These are phyloP conservation scores for Chrysomela aeneicollis DNA, from an alignment of 2,888 invertebrate species.

Conservation along the genomic window DNA sequence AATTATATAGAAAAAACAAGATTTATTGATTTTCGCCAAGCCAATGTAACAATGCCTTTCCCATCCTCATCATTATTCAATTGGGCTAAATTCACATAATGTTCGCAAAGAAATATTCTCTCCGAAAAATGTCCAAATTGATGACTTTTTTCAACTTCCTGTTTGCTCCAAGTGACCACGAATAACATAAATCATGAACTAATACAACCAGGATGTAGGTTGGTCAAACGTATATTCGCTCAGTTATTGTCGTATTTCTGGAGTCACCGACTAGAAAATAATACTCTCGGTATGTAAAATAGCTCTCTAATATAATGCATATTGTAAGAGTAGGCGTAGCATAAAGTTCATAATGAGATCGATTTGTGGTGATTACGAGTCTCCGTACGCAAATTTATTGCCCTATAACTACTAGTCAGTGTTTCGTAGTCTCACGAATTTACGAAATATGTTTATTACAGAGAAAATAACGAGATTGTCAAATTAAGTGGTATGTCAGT, in stretches of 20 bases:
- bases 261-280: conserved; percentile 16
- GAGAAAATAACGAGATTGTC: conserved; percentile 6
- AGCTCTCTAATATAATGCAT: conserved; percentile 13
- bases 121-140: too few species aligned
- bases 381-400: conserved; percentile 25
- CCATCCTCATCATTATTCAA: too few species aligned
- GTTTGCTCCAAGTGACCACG: neutral
- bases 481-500: too few species aligned
- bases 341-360: conserved; percentile 30
- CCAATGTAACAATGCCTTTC: too few species aligned
- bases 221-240: conserved; percentile 7
- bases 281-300: conserved; percentile 18
- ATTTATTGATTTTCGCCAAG: too few species aligned
- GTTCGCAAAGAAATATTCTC: too few species aligned
- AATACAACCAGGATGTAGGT: neutral
- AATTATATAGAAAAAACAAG: too few species aligned
- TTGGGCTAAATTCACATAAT: too few species aligned
- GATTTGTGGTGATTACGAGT: conserved; percentile 29
- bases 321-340: conserved; percentile 19
- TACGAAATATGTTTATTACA: conserved; percentile 23
- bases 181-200: neutral
- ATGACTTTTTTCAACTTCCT: too few species aligned
- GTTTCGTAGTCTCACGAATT: conserved; percentile 19
- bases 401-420: conserved; percentile 18
- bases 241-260: conserved; percentile 8